Base-by-base conservation (phyloP, 2,888 invertebrate species). In the Noctua pronuba region DNA sequence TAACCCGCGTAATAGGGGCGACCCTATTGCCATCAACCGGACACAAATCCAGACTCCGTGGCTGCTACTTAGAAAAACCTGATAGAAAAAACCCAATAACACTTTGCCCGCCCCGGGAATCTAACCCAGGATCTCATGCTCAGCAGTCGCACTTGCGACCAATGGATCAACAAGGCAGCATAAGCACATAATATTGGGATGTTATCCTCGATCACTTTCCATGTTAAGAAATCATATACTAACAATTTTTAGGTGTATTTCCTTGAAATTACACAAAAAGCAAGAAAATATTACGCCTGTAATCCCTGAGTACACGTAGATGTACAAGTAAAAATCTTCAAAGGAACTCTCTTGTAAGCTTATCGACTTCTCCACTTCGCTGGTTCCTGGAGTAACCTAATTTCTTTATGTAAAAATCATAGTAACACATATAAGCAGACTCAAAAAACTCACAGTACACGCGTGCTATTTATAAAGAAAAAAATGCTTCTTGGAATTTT, bases 331-430 rank as follows among this genome's bases (percentile, higher is more conserved):
- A 86, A 83, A 86, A 80, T 86, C 77, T 85, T 88, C 88, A 88
- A 88, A 88, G 88, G 83, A 80, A 76, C 83, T 75, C 79, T 82
- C 81, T 46, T 68, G 73, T 68, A 74, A 80, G 88, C 88, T 88
- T 88, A 88, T 86, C 88, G 88, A 88, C 88, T 88, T 83, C 80
- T 82, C 62, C 82, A 75, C 87, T 77, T 77, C 80, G 83, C 80
- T 86, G 87, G 68, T 28, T 85, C 75, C 64, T 77, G 74, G 79
- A 82, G 83, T 80, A 85, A 86, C 85, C 79, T 86, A 88, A 88
- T 86, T 88, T 88, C 80, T 83, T 85, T 78, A 79, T 73, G 60
- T 71, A 73, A 70, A 85, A 86, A 80, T 79, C 86, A 75, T 80
- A 86, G 75, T 79, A 74, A 76, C 79, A 80, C 68, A 64, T 80